These are phyloP conservation scores for Coracopsis vasa DNA, from an alignment of 2,113 vertebrate genomes.

Conservation along the genomic window DNA sequence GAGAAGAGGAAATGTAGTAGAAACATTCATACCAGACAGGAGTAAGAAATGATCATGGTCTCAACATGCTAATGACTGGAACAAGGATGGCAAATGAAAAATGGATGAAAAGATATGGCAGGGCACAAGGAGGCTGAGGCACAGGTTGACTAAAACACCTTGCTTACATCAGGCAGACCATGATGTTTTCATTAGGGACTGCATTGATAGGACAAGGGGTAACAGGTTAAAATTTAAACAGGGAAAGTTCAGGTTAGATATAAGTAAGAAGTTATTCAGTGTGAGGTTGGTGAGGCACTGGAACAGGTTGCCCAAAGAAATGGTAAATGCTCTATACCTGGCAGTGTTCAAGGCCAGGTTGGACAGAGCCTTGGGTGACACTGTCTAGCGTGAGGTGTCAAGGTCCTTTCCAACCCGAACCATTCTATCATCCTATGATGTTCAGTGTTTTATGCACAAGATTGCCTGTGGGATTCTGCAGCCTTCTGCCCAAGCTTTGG, in stretches of 20 bases:
- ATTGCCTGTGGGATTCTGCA: not conserved
- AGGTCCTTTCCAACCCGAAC: not conserved
- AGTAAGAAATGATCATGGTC: not conserved
- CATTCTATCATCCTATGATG: not conserved
- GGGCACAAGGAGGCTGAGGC: not conserved
- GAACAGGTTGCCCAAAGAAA: not conserved
- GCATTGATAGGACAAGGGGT: not conserved
- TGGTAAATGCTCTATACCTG: not conserved
- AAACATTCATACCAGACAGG: not conserved
- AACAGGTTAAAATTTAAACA: not conserved
- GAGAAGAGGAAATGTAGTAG: not conserved
- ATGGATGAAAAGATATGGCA: accelerated
- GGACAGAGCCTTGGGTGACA: not conserved
- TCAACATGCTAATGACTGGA: not conserved
- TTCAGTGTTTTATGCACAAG: not conserved
- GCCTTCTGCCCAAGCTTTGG: not conserved
- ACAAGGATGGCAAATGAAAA: not conserved
- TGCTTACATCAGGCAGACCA: not conserved
- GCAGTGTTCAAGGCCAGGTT: not conserved
- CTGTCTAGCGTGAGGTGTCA: not conserved
- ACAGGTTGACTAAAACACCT: not conserved
- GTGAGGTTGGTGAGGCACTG: not conserved
- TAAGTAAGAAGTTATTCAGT: not conserved
- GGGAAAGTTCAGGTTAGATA: not conserved
- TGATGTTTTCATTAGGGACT: not conserved